These are phyloP conservation scores for Chelidonichthys spinosus DNA, from an alignment of 2,797 vertebrate species.

Conservation along the genomic window DNA sequence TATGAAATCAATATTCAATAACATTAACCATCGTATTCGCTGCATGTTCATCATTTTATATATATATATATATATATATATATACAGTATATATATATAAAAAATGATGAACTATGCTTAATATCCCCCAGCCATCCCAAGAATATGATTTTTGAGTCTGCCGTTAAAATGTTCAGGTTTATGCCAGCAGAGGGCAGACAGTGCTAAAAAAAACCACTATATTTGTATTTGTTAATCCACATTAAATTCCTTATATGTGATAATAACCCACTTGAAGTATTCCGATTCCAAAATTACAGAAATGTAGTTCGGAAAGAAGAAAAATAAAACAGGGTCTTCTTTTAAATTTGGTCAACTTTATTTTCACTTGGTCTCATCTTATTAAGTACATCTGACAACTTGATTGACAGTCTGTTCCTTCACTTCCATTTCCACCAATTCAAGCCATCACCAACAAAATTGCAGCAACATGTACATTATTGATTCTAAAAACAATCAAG, in stretches of 20 bases:
- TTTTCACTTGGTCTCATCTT: conserved; percentile 79
- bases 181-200: too few relatives aligned
- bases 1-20: too few relatives aligned
- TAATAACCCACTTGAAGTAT: not conserved
- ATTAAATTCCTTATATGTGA: not conserved
- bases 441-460: conserved; percentile 52
- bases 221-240: too few relatives aligned
- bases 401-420: conserved; percentile 53
- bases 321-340: not conserved
- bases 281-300: not conserved
- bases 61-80: too few relatives aligned
- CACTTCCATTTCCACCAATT: conserved; percentile 54
- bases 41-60: too few relatives aligned
- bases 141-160: too few relatives aligned
- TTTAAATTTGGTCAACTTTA: conserved; percentile 79
- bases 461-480: conserved; percentile 60
- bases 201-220: too few relatives aligned
- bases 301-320: not conserved
- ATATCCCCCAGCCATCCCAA: too few relatives aligned
- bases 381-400: conserved; percentile 69
- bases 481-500: conserved; percentile 64
- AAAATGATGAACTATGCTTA: too few relatives aligned
- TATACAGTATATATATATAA: too few relatives aligned
- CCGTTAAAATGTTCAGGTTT: too few relatives aligned
- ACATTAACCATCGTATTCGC: too few relatives aligned